These are phyloP conservation scores for Pseudoips prasinana DNA, from an alignment of 2,888 invertebrate species.

Conservation along the genomic window DNA sequence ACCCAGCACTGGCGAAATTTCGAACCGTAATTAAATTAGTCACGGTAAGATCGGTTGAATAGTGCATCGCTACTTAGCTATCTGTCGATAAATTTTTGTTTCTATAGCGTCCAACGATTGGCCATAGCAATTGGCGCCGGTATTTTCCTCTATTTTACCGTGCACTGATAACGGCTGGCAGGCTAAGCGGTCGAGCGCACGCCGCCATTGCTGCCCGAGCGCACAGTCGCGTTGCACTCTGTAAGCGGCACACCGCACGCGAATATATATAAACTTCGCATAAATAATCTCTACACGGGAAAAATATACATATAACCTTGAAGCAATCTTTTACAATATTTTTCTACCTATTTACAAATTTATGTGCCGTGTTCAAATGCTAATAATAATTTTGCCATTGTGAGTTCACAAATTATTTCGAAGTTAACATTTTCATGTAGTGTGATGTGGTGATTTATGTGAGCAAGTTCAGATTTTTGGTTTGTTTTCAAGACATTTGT, in stretches of 20 bases:
- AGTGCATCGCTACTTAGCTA: too few relatives aligned
- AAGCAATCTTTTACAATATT: slow-evolving; percentile 42
- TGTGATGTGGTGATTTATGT: too few relatives aligned
- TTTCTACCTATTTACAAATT: slow-evolving; percentile 32
- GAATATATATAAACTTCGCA: slow-evolving; percentile 6
- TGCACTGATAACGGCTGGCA: slow-evolving; percentile 62
- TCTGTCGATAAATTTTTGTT: too few relatives aligned
- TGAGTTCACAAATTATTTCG: too few relatives aligned
- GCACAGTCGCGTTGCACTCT: slow-evolving; percentile 41
- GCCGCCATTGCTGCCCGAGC: slow-evolving; percentile 33
- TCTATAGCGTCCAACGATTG: too few relatives aligned
- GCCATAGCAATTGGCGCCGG: slow-evolving; percentile 12
- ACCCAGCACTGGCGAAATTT: too few relatives aligned
- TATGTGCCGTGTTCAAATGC: slow-evolving; percentile 36
- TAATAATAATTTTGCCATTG: slow-evolving; percentile 28
- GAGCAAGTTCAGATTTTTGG: too few relatives aligned
- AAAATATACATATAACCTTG: slow-evolving; percentile 66
- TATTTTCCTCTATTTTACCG: slow-evolving; percentile 58
- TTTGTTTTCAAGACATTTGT: slow-evolving; percentile 5
- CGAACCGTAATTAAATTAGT: too few relatives aligned
- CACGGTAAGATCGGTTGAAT: too few relatives aligned
- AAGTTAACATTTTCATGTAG: too few relatives aligned
- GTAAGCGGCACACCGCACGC: slow-evolving; percentile 25
- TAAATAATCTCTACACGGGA: slow-evolving; percentile 46
- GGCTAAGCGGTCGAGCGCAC: slow-evolving; percentile 29